Conservation (phyloP, 2,888 invertebrate species). For the Pachymerium ferrugineum region DNA sequence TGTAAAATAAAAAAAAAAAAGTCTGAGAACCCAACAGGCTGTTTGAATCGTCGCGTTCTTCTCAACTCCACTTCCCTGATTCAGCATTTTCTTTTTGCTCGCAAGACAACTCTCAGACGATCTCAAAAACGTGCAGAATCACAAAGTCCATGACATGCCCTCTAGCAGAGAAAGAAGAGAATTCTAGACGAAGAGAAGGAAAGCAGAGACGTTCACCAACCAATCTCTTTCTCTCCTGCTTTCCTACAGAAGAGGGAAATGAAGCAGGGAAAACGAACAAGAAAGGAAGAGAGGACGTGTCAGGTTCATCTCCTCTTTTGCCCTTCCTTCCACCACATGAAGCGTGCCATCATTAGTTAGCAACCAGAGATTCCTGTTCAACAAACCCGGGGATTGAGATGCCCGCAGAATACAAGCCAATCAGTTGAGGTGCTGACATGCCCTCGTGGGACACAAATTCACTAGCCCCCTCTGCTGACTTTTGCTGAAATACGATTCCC, state of each 20-base stretch:
- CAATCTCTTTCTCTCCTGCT: conserved; percentile 16
- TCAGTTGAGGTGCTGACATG: conserved; percentile 21
- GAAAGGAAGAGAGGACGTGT: conserved; percentile 17
- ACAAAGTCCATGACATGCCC: conserved; percentile 21
- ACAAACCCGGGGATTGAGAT: conserved; percentile 21
- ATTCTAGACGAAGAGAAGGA: background rate
- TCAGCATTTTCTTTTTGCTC: conserved; percentile 6
- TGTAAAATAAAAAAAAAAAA: background rate
- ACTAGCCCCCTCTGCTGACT: background rate
- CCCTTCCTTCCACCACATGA: conserved; percentile 18
- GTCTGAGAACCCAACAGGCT: background rate
- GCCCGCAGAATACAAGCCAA: conserved; percentile 21
- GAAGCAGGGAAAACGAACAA: conserved; percentile 21
- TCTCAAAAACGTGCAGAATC: conserved; percentile 10
- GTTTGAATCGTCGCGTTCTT: background rate
- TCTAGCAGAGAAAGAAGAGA: background rate
- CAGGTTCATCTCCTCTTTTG: conserved; percentile 21
- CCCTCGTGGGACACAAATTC: conserved; percentile 17
- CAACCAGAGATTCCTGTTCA: conserved; percentile 21
- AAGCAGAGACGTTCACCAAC: background rate
- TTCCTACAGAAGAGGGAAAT: conserved; percentile 10
- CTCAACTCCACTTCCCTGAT: background rate
- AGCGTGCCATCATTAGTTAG: conserved; percentile 21
- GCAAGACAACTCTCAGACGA: background rate
- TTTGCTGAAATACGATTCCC: conserved; percentile 14